phyloP scores from a whole-genome alignment of 2,888 invertebrate species.

The Microchrysa polita region DNA sequence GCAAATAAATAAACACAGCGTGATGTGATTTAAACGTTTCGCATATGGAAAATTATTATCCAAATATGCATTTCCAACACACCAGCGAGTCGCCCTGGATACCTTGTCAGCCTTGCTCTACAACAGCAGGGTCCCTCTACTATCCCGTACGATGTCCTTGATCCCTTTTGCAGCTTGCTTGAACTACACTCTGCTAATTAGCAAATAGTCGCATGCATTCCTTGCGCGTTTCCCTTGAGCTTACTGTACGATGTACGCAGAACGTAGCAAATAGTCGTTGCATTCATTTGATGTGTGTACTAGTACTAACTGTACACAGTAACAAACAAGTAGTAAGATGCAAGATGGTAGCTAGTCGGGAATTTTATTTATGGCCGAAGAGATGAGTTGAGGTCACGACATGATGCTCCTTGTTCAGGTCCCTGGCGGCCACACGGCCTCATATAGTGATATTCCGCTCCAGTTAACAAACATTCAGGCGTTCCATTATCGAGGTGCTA shows the following conservation, averaged over 20 bases:
- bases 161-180: slow-evolving; percentile 1
- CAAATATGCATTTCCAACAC: background rate
- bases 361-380: slow-evolving; percentile 5
- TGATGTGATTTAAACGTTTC: slow-evolving; percentile 4
- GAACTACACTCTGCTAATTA: slow-evolving; percentile 34
- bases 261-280: slow-evolving; percentile 8
- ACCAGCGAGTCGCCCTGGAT: background rate
- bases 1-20: slow-evolving; percentile 1
- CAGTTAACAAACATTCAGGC: slow-evolving; percentile 13
- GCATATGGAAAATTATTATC: slow-evolving; percentile 4
- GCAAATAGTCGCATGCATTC: slow-evolving; percentile 31
- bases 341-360: too few species aligned
- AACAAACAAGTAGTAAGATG: slow-evolving; percentile 14
- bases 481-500: background rate
- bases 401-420: background rate
- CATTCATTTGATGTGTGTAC: background rate
- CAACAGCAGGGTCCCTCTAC: background rate
- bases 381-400: slow-evolving; percentile 2
- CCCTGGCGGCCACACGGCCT: background rate
- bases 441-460: slow-evolving; percentile 5
- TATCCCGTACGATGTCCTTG: background rate
- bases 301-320: too few species aligned
- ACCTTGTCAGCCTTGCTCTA: background rate
- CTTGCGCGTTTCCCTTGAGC: background rate
- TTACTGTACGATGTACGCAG: too few species aligned